phyloP scores from a whole-genome alignment of 2,888 invertebrate genomes.

The Eucriotettix oculatus region DNA sequence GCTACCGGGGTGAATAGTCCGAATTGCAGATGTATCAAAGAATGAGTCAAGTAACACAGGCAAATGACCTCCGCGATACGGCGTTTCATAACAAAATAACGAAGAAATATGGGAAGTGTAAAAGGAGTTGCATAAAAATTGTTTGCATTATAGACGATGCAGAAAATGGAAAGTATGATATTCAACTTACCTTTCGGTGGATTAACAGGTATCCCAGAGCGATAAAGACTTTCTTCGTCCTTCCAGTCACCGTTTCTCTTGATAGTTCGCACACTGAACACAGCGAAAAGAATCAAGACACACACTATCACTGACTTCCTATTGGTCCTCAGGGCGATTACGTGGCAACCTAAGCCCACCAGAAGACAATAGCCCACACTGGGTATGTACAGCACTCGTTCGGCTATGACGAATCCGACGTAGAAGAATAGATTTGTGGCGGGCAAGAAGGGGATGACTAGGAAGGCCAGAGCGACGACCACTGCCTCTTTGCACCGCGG shows the following conservation, averaged over 20 bases:
- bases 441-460: constrained; percentile 84
- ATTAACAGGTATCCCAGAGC: constrained; percentile 79
- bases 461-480: constrained; percentile 43
- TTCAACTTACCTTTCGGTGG: constrained; percentile 82
- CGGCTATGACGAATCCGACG: constrained; percentile 96
- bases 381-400: constrained; percentile 87
- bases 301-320: constrained; percentile 28
- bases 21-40: no score
- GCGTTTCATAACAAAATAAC: no score
- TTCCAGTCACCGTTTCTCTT: constrained; percentile 79
- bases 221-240: constrained; percentile 82
- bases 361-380: constrained; percentile 89
- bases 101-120: no score
- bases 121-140: no score
- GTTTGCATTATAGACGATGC: no score
- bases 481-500: constrained; percentile 27
- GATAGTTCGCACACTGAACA: constrained; percentile 57
- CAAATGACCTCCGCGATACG: no score
- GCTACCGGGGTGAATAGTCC: no score
- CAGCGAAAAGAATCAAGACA: constrained; percentile 40
- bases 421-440: constrained; percentile 94
- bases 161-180: no score
- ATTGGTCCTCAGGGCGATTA: constrained; percentile 19
- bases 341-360: constrained; percentile 40
- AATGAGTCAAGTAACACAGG: no score